Percentiles rank a stretch among this genome's conserved stretches.
Conservation (phyloP, 2,797 vertebrate species). For the Pterois miles region DNA sequence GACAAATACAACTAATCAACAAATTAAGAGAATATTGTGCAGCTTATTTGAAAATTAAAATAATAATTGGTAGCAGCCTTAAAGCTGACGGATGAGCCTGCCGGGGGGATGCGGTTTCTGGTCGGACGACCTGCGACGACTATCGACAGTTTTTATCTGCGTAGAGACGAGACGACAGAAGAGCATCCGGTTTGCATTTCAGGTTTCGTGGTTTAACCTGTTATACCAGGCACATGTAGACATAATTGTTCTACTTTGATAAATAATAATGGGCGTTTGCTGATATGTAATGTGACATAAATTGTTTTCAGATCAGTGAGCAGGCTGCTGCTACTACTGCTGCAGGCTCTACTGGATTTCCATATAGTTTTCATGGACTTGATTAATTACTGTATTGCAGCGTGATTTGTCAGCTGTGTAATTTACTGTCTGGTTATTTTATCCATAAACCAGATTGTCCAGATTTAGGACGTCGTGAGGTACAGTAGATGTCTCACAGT, state of each 20-base stretch:
- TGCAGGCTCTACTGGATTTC: background rate
- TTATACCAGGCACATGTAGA: background rate
- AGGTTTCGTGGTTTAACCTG: background rate
- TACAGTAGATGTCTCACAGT: background rate
- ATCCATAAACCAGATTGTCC: too few relatives aligned
- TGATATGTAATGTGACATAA: background rate
- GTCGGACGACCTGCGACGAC: background rate
- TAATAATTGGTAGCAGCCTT: background rate
- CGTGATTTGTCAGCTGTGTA: background rate
- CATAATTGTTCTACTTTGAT: background rate
- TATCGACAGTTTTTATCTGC: constrained; percentile 38
- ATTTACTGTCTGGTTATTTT: background rate
- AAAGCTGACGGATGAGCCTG: constrained; percentile 9
- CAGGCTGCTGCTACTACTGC: too few relatives aligned
- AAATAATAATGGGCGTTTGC: background rate
- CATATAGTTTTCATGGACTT: background rate
- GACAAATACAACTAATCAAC: background rate
- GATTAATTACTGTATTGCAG: background rate
- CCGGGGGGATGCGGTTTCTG: constrained; percentile 19
- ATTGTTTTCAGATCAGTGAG: background rate
- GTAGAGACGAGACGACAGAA: background rate
- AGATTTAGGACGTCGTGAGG: background rate
- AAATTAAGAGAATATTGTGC: background rate
- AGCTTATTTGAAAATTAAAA: background rate
- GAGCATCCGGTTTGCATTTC: background rate